Conservation (phyloP, 2,113 vertebrate species). For the Rana temporaria region DNA sequence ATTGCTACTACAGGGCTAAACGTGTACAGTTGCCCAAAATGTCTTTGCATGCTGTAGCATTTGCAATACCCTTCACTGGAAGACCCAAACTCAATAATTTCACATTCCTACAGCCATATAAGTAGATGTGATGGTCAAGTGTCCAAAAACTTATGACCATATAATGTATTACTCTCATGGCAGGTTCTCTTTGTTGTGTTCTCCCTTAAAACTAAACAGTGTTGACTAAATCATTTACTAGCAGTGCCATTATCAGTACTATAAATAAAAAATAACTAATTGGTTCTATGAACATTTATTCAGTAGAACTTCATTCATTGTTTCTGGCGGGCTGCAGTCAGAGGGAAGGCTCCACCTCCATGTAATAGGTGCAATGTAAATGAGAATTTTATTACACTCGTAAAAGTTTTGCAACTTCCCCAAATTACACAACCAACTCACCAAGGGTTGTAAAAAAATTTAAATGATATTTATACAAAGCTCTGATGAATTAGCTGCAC, state of each 20-base stretch:
- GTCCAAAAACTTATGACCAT: no score
- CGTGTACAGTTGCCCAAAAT: no score
- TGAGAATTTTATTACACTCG: constrained; percentile 76
- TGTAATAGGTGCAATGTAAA: not conserved
- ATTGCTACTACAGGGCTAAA: no score
- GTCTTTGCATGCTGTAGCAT: no score
- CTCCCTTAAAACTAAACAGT: no score
- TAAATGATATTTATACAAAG: constrained; percentile 88
- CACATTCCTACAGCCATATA: no score
- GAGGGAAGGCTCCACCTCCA: not conserved
- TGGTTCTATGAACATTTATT: not conserved
- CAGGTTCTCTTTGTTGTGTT: no score
- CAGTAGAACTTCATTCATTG: not conserved
- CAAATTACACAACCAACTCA: constrained; percentile 87
- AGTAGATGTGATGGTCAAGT: no score
- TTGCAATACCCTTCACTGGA: no score
- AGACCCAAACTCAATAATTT: no score
- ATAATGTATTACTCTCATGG: no score
- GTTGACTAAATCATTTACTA: not conserved
- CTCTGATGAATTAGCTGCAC: constrained; percentile 84
- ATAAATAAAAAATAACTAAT: not conserved
- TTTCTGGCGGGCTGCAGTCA: not conserved
- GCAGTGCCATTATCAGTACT: not conserved
- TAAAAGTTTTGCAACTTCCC: constrained; percentile 90
- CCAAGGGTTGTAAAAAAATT: constrained; percentile 84